phyloP scores from a whole-genome alignment of 2,113 vertebrate genomes.

The Lycocorax pyrrhopterus region DNA sequence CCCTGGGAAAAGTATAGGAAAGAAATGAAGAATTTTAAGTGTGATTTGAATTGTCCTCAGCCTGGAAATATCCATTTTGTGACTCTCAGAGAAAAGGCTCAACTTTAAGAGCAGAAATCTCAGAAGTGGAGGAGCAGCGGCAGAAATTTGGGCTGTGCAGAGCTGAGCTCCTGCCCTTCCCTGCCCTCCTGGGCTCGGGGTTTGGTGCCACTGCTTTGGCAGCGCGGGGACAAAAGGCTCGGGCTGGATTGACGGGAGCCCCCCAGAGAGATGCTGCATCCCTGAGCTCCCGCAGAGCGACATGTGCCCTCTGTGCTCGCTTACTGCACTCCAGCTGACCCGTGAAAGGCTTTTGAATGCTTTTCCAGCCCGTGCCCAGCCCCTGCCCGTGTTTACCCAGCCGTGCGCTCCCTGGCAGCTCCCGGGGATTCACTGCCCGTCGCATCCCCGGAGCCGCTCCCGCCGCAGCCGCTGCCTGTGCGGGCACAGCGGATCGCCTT shows the following conservation, averaged over 20 bases:
- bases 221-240: background rate
- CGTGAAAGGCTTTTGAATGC: background rate
- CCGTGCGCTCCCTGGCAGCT: background rate
- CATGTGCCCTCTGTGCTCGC: background rate
- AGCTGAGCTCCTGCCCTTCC: background rate
- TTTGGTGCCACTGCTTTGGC: background rate
- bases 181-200: background rate
- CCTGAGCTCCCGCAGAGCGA: background rate
- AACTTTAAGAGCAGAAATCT: background rate
- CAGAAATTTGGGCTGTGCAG: background rate
- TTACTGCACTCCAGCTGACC: background rate
- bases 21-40: background rate
- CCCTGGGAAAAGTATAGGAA: background rate
- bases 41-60: background rate
- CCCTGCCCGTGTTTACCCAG: background rate
- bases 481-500: background rate
- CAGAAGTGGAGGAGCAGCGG: background rate
- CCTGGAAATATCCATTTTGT: background rate
- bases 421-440: background rate
- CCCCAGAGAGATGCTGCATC: background rate
- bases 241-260: background rate
- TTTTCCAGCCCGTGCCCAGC: background rate
- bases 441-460: background rate
- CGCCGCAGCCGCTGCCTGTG: background rate
- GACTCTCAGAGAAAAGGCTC: background rate